Percentiles rank a stretch among this genome's conserved stretches.
These are phyloP conservation scores for Sphinx pinastri DNA, from an alignment of 2,888 invertebrate genomes.

Conservation along the genomic window DNA sequence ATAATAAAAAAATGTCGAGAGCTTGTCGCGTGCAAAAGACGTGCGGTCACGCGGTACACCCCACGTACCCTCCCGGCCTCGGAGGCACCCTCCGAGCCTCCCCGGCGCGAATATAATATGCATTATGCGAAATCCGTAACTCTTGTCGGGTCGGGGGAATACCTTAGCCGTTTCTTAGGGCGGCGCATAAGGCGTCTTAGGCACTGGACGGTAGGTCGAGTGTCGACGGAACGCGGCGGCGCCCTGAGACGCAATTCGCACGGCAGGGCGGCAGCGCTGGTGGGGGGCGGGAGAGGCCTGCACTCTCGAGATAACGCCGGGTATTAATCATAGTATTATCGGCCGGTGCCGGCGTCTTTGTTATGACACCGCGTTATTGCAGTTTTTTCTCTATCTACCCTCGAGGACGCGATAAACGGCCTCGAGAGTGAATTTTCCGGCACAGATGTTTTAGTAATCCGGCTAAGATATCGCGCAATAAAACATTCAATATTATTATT, in stretches of 20 bases:
- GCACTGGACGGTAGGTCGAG: conserved; percentile 30
- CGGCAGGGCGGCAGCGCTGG: conserved; percentile 11
- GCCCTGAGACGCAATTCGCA: background rate
- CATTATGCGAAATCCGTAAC: conserved; percentile 84
- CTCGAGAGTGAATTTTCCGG: conserved; percentile 81
- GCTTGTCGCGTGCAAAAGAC: conserved; percentile 83
- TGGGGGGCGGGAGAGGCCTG: conserved; percentile 66
- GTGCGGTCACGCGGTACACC: conserved; percentile 75
- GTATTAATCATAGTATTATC: conserved; percentile 84
- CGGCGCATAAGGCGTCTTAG: conserved; percentile 42
- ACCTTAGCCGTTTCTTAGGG: conserved; percentile 58
- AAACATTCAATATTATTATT: conserved; percentile 73
- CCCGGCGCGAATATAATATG: conserved; percentile 78
- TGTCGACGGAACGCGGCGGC: background rate
- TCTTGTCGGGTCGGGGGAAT: conserved; percentile 75
- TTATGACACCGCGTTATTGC: conserved; percentile 83
- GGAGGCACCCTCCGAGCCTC: conserved; percentile 50
- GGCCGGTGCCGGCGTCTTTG: conserved; percentile 78
- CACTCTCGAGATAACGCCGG: conserved; percentile 81
- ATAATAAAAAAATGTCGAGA: conserved; percentile 84
- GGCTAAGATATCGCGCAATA: conserved; percentile 57
- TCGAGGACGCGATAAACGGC: conserved; percentile 70
- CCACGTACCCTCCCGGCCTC: conserved; percentile 40
- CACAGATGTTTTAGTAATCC: conserved; percentile 77
- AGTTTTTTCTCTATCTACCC: conserved; percentile 81